Conservation (phyloP, 2,888 invertebrate species). For the Galerucella calmariensis region DNA sequence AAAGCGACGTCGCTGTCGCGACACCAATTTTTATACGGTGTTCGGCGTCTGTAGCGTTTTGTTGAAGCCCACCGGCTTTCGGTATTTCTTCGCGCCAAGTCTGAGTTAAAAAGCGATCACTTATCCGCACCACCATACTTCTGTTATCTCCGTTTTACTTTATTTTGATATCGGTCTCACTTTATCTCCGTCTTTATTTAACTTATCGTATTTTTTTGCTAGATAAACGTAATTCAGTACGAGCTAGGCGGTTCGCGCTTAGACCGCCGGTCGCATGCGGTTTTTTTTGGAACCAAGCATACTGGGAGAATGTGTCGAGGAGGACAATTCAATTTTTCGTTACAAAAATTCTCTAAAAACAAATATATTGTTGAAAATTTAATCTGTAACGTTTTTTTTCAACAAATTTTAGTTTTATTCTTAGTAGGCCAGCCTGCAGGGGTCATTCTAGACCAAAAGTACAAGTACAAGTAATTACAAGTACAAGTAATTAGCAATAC, state of each 20-base stretch:
- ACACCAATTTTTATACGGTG: constrained; percentile 13
- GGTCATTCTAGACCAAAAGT: no score
- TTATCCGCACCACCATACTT: constrained; percentile 41
- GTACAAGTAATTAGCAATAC: no score
- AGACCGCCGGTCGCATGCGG: no score
- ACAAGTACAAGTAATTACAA: no score
- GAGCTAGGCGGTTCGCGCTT: neutral
- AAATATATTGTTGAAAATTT: no score
- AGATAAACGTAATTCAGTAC: neutral
- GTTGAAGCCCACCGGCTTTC: neutral
- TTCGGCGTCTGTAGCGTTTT: neutral
- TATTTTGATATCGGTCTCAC: constrained; percentile 1
- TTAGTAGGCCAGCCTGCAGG: no score
- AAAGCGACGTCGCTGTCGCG: constrained; percentile 31
- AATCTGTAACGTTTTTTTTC: no score
- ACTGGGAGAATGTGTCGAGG: no score
- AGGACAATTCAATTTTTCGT: no score
- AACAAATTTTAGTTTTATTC: no score
- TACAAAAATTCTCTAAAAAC: no score
- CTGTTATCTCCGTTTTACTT: constrained; percentile 15
- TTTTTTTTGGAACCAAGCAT: no score
- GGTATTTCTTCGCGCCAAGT: constrained; percentile 29
- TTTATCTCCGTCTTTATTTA: neutral
- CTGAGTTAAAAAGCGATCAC: constrained; percentile 32
- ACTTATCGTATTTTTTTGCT: neutral